Evolutionary conservation across 2,113 vertebrate species (phyloP), one percentile per base, ranked within the genome.

Genomic region (Xerus inauris): DNA sequence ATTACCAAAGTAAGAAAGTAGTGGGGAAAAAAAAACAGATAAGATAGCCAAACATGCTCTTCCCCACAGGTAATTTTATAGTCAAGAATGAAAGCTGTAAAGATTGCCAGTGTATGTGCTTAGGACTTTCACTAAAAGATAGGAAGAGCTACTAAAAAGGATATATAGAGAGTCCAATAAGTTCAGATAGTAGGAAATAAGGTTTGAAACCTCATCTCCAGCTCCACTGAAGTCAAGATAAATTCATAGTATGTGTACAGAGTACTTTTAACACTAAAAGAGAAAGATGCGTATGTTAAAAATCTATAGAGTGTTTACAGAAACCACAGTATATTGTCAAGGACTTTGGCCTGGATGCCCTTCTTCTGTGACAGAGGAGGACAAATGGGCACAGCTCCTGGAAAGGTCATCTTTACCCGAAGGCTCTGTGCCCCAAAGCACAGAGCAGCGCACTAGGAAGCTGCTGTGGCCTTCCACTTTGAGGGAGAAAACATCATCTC

Each of bases 71-170:
- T 91, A 94, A 92, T 20, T 79, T 96, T 59, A 90, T 42, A 94
- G n/a, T 71, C 42, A 51, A 89, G 76, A 94, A 95, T 47, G 45
- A 95, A 95, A 28, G 10, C 42, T 72, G n/a, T 62, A 59, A 92
- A 91, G 54, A 76, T 7, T 47, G 14, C 30, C 47, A 92, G 32
- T 82, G 32, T 30, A 45, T 14, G 11, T 81, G 71, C 26, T 79
- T 45, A 38, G 1, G 6, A 16, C 11, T 87, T 91, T 96, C 59
- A 77, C 45, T 57, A 73, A 88, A 95, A 90, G 72, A 92, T 77
- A 95, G 71, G 76, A 94, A 40, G 16, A 85, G 13, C 81, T 67
- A 84, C 72, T 95, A 92, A 97, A 94, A 95, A 96, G 32, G 75
- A 94, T 88, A 94, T 82, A 96, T 24, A 87, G 65, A 51, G 10